Base-by-base conservation (phyloP, 2,888 invertebrate species). In the Rhingia rostrata region DNA sequence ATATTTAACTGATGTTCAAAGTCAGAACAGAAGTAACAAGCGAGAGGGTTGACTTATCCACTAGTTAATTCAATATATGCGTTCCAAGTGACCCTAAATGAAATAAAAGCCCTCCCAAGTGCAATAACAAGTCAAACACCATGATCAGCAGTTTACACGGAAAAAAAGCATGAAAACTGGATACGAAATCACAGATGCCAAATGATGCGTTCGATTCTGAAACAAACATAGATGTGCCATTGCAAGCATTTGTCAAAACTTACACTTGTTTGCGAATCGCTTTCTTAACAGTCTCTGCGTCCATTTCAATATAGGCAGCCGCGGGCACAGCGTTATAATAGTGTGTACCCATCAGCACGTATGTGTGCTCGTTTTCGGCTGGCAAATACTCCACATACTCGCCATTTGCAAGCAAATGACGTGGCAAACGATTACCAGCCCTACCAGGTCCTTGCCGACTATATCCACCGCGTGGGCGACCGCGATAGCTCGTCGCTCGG, bases 241-340 rank as follows among this genome's bases (percentile, higher is more conserved):
- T 0, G 43, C 6, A 10, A 51, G 53, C 22, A 22, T 22, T 22
- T 14, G 3, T 9, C 49, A 35, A 61, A 86, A 94, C 96, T 95
- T 92, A 97, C 97, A 98, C 96, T 93, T 98, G 98, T 89, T 97
- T 97, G 91, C 95, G 95, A 87, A 98, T 95, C 87, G 95, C 94
- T 85, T 97, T 97, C 92, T 96, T 97, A 9, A 97, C 92, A 81
- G 95, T 95, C 4, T 92, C 86, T 54, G 91, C 89, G 87, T 92
- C 91, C 90, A 92, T 89, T 88, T 90, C 91, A 82, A 91, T 90
- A 81, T 89, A 91, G 30, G 86, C 84, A 72, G 90, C 88, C 75
- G 90, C 88, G 66, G 91, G 90, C 73, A 91, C 89, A 54, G 91
- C 89, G 80, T 90, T 91, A 87, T 91, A 92, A 83, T 92, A 92